These are phyloP conservation scores for Novumbra hubbsi DNA, from an alignment of 2,797 vertebrate genomes.

Conservation along the genomic window DNA sequence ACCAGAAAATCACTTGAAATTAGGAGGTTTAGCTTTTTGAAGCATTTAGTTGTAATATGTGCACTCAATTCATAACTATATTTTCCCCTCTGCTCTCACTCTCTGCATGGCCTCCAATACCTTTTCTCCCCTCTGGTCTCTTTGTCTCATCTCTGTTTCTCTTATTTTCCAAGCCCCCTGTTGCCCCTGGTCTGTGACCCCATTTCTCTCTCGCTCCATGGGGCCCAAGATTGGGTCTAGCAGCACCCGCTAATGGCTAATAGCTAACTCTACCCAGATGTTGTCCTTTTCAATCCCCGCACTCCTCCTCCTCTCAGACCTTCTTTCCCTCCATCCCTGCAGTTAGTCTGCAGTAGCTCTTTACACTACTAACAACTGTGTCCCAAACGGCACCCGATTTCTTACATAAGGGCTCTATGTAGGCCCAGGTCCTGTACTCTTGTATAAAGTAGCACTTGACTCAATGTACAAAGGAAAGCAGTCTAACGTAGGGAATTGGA, in stretches of 20 bases:
- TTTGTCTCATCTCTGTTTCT: background rate
- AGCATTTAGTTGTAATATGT: slow-evolving; percentile 19
- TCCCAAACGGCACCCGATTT: background rate
- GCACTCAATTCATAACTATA: background rate
- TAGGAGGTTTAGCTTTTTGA: slow-evolving; percentile 10
- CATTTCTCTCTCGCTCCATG: slow-evolving; percentile 13
- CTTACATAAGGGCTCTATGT: background rate
- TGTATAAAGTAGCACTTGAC: background rate
- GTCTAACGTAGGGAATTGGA: background rate
- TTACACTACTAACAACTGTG: slow-evolving; percentile 26
- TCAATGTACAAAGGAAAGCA: background rate
- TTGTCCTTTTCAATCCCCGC: background rate
- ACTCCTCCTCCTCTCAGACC: background rate
- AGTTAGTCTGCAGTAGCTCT: slow-evolving; percentile 32
- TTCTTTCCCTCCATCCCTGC: background rate
- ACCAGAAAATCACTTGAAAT: slow-evolving; percentile 2
- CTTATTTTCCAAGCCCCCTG: background rate
- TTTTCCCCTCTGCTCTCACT: background rate
- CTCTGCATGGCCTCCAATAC: background rate
- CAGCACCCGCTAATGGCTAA: slow-evolving; percentile 47
- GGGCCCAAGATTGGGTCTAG: slow-evolving; percentile 43
- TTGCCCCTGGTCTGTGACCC: background rate
- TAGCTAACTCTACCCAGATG: slow-evolving; percentile 64
- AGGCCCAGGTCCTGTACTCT: background rate
- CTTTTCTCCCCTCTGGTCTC: background rate